These are phyloP conservation scores for Carpatolechia fugitivella DNA, from an alignment of 2,888 invertebrate species.

Conservation along the genomic window DNA sequence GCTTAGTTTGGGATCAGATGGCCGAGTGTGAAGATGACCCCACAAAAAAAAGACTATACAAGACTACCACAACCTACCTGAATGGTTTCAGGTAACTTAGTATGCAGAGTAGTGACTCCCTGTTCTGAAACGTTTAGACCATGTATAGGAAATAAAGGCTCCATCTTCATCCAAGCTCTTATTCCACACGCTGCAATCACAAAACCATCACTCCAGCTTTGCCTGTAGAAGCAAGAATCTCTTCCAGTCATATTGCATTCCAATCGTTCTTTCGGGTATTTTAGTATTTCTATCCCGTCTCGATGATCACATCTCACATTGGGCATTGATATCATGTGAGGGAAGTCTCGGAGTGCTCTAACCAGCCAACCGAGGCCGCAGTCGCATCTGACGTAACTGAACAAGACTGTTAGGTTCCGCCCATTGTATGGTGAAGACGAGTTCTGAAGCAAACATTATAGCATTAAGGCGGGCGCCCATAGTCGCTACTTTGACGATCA, in stretches of 20 bases:
- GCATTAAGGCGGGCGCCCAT: too few species aligned
- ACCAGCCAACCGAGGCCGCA: not conserved
- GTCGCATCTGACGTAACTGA: not conserved
- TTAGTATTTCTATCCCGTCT: not conserved
- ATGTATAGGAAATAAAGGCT: not conserved
- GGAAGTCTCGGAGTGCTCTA: not conserved
- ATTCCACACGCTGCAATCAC: not conserved
- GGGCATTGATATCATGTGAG: not conserved
- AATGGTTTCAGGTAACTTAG: not conserved
- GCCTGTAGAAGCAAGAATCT: not conserved
- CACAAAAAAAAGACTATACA: not conserved
- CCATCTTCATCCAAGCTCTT: not conserved
- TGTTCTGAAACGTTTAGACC: not conserved
- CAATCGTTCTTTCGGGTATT: not conserved
- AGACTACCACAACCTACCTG: not conserved
- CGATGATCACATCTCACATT: not conserved
- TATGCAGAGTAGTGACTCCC: not conserved
- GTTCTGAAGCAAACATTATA: not conserved
- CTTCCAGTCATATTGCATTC: not conserved
- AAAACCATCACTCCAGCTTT: not conserved
- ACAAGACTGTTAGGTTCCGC: not conserved
- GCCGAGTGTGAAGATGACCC: too few species aligned
- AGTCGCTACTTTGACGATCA: too few species aligned
- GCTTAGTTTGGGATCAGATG: too few species aligned
- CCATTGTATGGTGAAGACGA: not conserved